Evolutionary conservation across 2,888 invertebrate species (phyloP).

Genomic region (Epinotia ramella): DNA sequence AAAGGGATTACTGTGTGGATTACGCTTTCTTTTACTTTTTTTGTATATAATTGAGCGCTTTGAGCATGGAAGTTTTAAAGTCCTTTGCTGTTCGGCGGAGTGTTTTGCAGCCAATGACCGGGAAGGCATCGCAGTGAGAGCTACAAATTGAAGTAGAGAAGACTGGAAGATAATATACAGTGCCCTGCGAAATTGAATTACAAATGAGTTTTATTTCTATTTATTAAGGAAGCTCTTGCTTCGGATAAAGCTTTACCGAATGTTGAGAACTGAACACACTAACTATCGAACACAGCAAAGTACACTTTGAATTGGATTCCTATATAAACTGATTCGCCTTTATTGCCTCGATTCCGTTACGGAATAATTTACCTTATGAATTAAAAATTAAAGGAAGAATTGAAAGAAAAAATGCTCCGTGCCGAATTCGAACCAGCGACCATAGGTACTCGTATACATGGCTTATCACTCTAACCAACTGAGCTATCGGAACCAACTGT

Average conservation of each 20-base stretch:
- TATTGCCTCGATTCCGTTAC: no score
- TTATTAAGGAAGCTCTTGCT: not conserved
- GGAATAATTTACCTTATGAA: no score
- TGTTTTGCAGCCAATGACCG: slow-evolving; percentile 41
- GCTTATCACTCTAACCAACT: no score
- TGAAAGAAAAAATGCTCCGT: no score
- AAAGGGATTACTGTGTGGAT: slow-evolving; percentile 42
- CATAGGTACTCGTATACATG: no score
- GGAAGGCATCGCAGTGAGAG: slow-evolving; percentile 26
- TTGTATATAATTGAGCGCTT: slow-evolving; percentile 44
- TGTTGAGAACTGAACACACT: not conserved
- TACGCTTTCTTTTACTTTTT: slow-evolving; percentile 44
- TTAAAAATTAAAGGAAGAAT: no score
- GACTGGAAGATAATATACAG: not conserved
- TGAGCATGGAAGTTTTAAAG: slow-evolving; percentile 44
- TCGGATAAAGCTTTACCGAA: not conserved
- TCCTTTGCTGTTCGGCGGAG: slow-evolving; percentile 43
- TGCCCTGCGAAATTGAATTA: not conserved
- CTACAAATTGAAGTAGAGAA: slow-evolving; percentile 9
- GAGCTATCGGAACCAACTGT: no score
- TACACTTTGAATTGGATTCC: not conserved
- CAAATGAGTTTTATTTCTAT: not conserved
- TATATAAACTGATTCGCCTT: not conserved
- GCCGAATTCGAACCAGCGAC: no score
- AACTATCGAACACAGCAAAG: not conserved